Evolutionary conservation across 1,140 invertebrate species (phyloP).

Genomic region (Cheumatopsyche charites): DNA sequence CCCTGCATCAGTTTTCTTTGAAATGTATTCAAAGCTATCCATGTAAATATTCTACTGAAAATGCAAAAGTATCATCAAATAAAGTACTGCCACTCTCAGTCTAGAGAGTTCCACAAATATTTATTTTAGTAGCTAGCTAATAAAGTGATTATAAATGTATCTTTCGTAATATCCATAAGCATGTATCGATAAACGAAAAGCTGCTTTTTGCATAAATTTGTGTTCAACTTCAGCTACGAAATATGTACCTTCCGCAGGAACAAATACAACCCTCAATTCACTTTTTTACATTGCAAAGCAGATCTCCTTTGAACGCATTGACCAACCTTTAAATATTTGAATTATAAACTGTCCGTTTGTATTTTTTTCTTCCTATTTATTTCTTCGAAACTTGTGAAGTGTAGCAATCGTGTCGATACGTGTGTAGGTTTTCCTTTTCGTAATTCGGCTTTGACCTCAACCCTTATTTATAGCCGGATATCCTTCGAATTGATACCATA

Average conservation of each 20-base stretch:
- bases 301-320: too few species aligned
- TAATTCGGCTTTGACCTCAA: conserved; percentile 15
- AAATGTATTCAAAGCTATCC: not conserved
- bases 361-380: too few species aligned
- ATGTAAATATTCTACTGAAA: conserved; percentile 11
- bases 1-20: too few species aligned
- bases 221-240: conserved; percentile 24
- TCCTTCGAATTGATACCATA: conserved; percentile 24
- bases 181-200: conserved; percentile 13
- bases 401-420: not conserved
- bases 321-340: not conserved
- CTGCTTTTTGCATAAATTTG: conserved; percentile 23
- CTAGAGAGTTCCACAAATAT: conserved; percentile 29
- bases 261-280: not conserved
- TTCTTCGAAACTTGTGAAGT: too few species aligned
- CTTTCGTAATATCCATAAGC: not conserved
- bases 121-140: conserved; percentile 16
- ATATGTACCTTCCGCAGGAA: too few species aligned
- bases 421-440: not conserved
- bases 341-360: too few species aligned
- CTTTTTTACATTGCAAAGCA: not conserved
- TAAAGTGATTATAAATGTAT: conserved; percentile 35
- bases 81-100: not conserved
- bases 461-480: conserved; percentile 28
- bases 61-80: conserved; percentile 14